Conservation (phyloP, 2,888 invertebrate species). For the Pandemis cinnamomeana region DNA sequence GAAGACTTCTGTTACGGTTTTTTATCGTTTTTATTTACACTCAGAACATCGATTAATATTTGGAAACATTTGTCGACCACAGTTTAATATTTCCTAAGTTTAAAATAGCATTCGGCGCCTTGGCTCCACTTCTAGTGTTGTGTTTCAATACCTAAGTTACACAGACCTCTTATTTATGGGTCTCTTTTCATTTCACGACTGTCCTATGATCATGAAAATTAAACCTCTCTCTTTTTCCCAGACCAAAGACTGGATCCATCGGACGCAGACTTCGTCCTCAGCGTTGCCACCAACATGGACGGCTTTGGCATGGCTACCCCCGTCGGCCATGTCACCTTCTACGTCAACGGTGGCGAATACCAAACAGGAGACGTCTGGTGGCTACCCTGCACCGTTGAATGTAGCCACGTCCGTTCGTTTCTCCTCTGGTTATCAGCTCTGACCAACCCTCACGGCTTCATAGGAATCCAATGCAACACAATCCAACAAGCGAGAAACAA, state of each 20-base stretch:
- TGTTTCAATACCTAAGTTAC: no score
- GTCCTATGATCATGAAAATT: background rate
- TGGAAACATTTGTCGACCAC: no score
- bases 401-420: conserved; percentile 59
- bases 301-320: conserved; percentile 47
- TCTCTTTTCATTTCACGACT: no score
- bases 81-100: no score
- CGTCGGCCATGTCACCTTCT: conserved; percentile 51
- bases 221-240: conserved; percentile 16
- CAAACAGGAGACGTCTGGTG: conserved; percentile 59
- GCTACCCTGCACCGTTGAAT: conserved; percentile 55
- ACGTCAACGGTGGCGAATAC: conserved; percentile 59
- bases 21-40: no score
- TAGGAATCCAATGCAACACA: conserved; percentile 60
- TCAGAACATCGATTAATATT: no score
- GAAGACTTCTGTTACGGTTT: no score
- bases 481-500: conserved; percentile 60
- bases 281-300: conserved; percentile 48
- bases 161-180: no score
- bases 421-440: conserved; percentile 60
- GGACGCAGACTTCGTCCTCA: conserved; percentile 49
- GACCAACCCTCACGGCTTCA: conserved; percentile 55
- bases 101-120: no score
- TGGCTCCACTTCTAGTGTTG: no score
- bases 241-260: conserved; percentile 46